These are phyloP conservation scores for Octomys mimax DNA, from an alignment of 2,797 vertebrate species.

Conservation along the genomic window DNA sequence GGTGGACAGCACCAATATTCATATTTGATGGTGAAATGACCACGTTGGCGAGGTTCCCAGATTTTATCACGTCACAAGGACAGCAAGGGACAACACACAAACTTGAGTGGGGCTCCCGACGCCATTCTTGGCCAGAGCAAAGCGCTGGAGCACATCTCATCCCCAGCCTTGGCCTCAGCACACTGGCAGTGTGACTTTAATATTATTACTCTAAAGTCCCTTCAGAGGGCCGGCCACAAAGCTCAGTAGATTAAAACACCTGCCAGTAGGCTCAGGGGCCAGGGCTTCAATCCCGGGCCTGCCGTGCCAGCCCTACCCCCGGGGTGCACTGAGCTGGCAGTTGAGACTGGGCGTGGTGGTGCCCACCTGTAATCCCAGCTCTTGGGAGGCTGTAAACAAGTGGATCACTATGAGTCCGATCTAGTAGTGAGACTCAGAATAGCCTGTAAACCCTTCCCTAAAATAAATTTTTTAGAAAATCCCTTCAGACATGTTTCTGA, in stretches of 20 bases:
- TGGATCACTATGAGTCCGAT: too few relatives aligned
- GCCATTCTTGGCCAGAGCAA: not conserved
- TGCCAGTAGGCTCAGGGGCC: too few relatives aligned
- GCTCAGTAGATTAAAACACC: too few relatives aligned
- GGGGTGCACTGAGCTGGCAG: too few relatives aligned
- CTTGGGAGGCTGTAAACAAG: too few relatives aligned
- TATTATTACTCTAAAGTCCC: not conserved
- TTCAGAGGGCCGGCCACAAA: not conserved
- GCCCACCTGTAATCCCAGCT: too few relatives aligned
- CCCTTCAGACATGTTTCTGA: not conserved
- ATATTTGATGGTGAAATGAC: not conserved
- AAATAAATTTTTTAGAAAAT: not conserved
- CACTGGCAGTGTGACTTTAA: constrained; percentile 17
- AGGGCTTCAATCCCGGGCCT: too few relatives aligned
- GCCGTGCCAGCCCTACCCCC: too few relatives aligned
- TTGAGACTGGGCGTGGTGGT: too few relatives aligned
- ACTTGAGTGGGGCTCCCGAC: not conserved
- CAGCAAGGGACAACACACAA: not conserved
- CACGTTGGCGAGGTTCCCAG: not conserved
- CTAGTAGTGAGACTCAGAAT: too few relatives aligned
- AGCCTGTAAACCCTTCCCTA: too few relatives aligned
- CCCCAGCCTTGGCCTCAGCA: not conserved
- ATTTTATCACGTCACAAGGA: not conserved
- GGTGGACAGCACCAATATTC: not conserved
- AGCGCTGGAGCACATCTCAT: not conserved